phyloP scores from a whole-genome alignment of 2,113 vertebrate species.

The Caretta caretta region DNA sequence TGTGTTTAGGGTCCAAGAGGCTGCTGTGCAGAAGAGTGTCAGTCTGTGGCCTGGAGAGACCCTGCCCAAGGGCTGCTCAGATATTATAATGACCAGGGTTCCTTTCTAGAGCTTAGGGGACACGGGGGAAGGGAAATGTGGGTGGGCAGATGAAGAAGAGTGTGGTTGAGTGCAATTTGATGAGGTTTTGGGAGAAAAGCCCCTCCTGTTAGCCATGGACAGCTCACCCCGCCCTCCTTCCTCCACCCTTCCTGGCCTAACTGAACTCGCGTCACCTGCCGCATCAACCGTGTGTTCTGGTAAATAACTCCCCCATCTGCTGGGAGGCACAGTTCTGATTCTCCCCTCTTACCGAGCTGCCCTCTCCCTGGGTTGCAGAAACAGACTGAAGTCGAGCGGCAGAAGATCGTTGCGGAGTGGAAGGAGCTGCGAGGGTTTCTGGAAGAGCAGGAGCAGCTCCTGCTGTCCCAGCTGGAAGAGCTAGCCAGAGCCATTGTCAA shows the following conservation, averaged over 20 bases:
- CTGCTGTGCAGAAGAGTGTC: no score
- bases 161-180: background rate
- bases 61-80: background rate
- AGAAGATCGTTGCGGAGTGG: background rate
- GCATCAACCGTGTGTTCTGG: no score
- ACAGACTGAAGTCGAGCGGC: background rate
- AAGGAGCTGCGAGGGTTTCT: background rate
- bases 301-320: no score
- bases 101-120: no score
- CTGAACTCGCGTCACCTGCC: background rate
- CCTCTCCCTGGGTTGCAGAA: background rate
- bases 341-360: background rate
- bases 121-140: background rate
- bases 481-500: background rate
- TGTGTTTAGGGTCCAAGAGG: background rate
- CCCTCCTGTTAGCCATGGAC: no score
- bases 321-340: background rate
- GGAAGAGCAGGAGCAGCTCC: background rate
- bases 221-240: background rate
- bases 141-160: background rate
- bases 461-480: background rate
- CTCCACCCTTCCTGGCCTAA: background rate
- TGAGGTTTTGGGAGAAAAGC: background rate
- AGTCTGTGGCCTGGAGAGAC: no score
- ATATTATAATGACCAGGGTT: background rate